Evolutionary conservation across 2,113 vertebrate species (phyloP), one percentile per base, ranked within the genome.

Genomic region (Clinocottus analis): DNA sequence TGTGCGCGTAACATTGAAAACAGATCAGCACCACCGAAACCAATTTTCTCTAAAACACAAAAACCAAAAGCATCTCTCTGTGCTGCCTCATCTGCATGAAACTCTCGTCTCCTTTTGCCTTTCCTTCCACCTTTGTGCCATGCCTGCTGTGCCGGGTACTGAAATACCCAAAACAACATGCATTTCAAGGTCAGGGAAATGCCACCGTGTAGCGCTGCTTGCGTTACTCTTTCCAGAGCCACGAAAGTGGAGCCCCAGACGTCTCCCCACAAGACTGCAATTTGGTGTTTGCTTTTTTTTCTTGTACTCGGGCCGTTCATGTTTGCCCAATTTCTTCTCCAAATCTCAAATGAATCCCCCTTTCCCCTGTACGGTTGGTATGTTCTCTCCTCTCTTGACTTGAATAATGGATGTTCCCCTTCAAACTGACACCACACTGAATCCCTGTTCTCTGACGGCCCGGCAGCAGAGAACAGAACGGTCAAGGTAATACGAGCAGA

Each of bases 401-500:
- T 91, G 79, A 89, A 91, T 91, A 89, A 88, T 88, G 73, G 79
- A 90, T 86, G 84, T 82, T 83, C 67, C 70, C 71, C 67, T 79
- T 84, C 72, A 84, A 71, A 86, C 79, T 78, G 85, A 89, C 85
- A 85, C 72, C 59, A n/a, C 53, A 47, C 63, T 53, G 74, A 89
- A 84, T 82, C 79, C 67, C 80, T 86, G 82, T 75, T 85, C 80
- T 82, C 86, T 14, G 19, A 72, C 85, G 72, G 71, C 79, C 67
- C 77, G 43, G 61, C n/a, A 66, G 72, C 8, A 55, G 47, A 82
- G 89, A 87, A 86, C 69, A 82, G 65, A 83, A 71, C 58, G 61
- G 89, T 87, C 88, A 88, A 89, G 90, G 90, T 90, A 87, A 90
- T 41, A 79, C 63, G 37, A 85, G 80, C 12, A 87, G 68, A 69